These are phyloP conservation scores for Acrossocheilus fasciatus DNA, from an alignment of 2,797 vertebrate genomes.

Conservation along the genomic window DNA sequence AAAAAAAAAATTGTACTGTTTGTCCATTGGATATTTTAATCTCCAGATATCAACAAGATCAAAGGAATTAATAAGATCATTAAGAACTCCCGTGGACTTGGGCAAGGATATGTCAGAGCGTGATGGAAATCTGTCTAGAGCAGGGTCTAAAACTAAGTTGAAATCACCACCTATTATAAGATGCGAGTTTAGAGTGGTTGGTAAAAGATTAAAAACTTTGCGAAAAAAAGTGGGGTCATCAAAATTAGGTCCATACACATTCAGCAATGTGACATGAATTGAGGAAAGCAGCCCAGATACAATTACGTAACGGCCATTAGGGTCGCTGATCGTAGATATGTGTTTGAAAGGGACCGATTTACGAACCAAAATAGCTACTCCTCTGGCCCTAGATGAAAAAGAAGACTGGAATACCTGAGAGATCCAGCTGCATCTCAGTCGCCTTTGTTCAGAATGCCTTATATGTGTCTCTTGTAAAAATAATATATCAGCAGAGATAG, in stretches of 20 bases:
- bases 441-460: constrained; percentile 15
- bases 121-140: not conserved
- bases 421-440: constrained; percentile 14
- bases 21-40: not conserved
- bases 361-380: constrained; percentile 35
- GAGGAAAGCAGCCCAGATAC: not conserved
- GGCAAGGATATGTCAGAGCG: not conserved
- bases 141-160: not conserved
- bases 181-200: not conserved
- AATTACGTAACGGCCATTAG: not conserved
- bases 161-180: not conserved
- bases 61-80: not conserved
- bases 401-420: constrained; percentile 44
- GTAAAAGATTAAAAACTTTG: not conserved
- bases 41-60: not conserved
- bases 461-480: constrained; percentile 47
- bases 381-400: constrained; percentile 33
- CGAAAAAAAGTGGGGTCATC: not conserved
- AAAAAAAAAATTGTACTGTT: constrained; percentile 26
- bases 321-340: not conserved
- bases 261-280: not conserved
- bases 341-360: not conserved
- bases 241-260: not conserved
- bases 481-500: constrained; percentile 2
- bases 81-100: not conserved